Base-by-base conservation (phyloP, 92 coral and sea anemone genomes). In the Epizoanthus ramosus region DNA sequence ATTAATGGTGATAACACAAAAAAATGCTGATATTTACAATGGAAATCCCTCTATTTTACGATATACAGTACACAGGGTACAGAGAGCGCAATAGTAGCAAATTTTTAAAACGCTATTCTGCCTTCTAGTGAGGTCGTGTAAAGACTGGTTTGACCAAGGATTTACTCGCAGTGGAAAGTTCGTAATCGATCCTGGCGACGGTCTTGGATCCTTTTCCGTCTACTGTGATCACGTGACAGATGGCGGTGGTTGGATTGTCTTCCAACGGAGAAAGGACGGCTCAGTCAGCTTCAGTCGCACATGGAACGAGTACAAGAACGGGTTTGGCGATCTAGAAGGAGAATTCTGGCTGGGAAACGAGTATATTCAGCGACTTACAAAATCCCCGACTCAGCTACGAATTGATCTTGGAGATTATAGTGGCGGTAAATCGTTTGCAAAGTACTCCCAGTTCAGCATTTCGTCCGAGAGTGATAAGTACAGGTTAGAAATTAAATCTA, bases 281-380 rank as follows among this genome's bases (percentile, higher is more conserved):
- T 81, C 87, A 4, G 83, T 81, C 3, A 83, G 72, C 52, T 89
- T 89, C 84, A 57, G 75, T 21, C 83, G 92, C 16, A 59, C 66
- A 18, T 89, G 92, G 92, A 3, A 86, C 74, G 90, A 89, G 14
- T 89, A 89, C 72, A 89, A 89, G 71, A 57, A 19, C 43, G 92
- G 92, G 14, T 89, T 89, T 57, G 92, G 92, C 12, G 39, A 80
- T 8, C 5, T 63, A 14, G 18, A 15, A 5, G 76, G 81, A 56
- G 90, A 89, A 33, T 79, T 79, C 57, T 89, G 92, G 92, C 88
- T 89, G 8, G 92, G 92, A 19, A 77, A 81, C n/a, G 81, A 89
- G 67, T 43, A 23, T 28, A 74, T 89, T 63, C 73, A 76, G n/a
- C 33, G 69, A 31, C 21, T 83, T 54, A 89, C 92, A 17, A 58